phyloP scores from a whole-genome alignment of 2,888 invertebrate species.

The Drosophila neotestacea region DNA sequence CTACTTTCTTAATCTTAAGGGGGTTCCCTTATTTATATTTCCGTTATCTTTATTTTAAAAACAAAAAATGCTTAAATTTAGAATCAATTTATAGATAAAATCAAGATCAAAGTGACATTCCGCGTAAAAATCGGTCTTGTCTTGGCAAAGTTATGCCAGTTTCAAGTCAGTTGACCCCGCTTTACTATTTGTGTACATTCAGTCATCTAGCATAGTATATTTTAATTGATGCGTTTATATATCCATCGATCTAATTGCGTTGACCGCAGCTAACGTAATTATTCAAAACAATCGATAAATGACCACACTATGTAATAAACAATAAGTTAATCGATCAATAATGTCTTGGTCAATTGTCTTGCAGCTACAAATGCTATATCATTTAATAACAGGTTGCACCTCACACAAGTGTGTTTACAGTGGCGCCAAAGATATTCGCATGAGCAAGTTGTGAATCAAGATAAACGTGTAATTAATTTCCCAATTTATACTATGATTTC shows the following conservation, averaged over 20 bases:
- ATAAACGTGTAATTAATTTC: conserved; percentile 46
- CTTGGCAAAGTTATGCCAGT: too few relatives aligned
- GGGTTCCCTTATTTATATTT: too few relatives aligned
- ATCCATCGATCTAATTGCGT: conserved; percentile 4
- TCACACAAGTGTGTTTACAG: conserved; percentile 1
- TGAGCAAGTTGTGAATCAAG: conserved; percentile 35
- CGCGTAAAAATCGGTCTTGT: too few relatives aligned
- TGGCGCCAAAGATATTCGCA: conserved; percentile 26
- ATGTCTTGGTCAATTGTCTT: not conserved
- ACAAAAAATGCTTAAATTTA: too few relatives aligned
- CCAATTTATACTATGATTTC: conserved; percentile 29
- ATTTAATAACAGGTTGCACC: not conserved
- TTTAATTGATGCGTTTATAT: conserved; percentile 3
- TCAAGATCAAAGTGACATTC: too few relatives aligned
- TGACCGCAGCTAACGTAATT: conserved; percentile 11
- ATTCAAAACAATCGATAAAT: conserved; percentile 21
- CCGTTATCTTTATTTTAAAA: too few relatives aligned
- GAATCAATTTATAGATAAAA: too few relatives aligned
- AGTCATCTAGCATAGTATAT: too few relatives aligned
- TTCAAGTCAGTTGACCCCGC: too few relatives aligned
- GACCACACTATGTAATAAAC: conserved; percentile 3
- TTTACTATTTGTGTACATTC: too few relatives aligned
- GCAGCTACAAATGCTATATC: not conserved
- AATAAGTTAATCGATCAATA: conserved; percentile 17
- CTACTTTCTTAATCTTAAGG: too few relatives aligned